Evolutionary conservation across 2,888 invertebrate genomes (phyloP).

Genomic region (Tipula confusa): DNA sequence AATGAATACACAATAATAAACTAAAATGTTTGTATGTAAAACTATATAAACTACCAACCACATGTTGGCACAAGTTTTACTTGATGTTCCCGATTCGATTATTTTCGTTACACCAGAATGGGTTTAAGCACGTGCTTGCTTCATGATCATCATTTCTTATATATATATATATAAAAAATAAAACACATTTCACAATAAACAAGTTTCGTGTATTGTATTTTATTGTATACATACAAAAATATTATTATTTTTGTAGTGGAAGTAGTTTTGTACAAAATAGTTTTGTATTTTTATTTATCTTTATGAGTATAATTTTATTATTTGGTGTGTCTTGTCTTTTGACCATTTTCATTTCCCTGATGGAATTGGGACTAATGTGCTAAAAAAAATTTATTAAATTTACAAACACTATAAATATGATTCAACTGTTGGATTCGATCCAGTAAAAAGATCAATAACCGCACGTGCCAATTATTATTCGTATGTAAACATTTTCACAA

Average conservation of each 20-base stretch:
- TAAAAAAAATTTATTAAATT: background rate
- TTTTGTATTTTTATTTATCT: background rate
- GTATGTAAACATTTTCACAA: too few relatives aligned
- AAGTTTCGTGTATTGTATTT: background rate
- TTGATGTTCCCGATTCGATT: background rate
- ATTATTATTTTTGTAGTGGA: background rate
- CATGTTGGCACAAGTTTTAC: background rate
- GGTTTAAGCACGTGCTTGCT: background rate
- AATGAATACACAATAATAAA: background rate
- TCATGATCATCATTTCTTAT: background rate
- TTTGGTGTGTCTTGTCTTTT: too few relatives aligned
- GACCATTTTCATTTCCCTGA: too few relatives aligned
- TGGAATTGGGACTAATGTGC: background rate
- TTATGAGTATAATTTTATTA: background rate
- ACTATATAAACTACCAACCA: background rate
- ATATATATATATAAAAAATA: too few relatives aligned
- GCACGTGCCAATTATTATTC: background rate
- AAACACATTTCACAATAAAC: background rate
- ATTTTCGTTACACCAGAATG: background rate
- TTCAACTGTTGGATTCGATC: too few relatives aligned
- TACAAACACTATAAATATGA: background rate
- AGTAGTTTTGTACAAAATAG: slow-evolving; percentile 12
- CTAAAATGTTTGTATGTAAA: background rate
- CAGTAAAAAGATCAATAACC: background rate
- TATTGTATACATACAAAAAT: background rate